These are phyloP conservation scores for Lacerta agilis DNA, from an alignment of 2,797 vertebrate species.

Conservation along the genomic window DNA sequence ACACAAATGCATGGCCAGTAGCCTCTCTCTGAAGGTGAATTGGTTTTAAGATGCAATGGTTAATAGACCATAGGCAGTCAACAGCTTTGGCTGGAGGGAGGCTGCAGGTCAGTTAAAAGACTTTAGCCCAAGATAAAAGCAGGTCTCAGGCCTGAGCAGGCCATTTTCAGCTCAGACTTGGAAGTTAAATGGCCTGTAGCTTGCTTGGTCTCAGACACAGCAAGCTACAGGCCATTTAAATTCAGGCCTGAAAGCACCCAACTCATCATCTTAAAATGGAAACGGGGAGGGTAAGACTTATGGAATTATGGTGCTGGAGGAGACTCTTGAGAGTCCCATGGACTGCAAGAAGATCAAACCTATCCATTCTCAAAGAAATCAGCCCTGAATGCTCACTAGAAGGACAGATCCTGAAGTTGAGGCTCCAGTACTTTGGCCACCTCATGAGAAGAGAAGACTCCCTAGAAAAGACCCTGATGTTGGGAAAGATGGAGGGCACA, in stretches of 20 bases:
- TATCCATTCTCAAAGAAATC: too few species aligned
- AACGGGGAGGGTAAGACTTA: background rate
- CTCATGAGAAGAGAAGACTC: too few species aligned
- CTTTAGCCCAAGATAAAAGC: background rate
- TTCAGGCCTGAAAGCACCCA: background rate
- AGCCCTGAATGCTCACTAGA: too few species aligned
- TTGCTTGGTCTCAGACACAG: background rate
- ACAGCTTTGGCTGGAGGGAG: background rate
- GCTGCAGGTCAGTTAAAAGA: background rate
- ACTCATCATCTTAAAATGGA: too few species aligned
- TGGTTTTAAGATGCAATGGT: background rate
- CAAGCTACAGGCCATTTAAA: background rate
- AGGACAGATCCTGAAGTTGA: too few species aligned
- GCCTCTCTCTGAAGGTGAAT: background rate
- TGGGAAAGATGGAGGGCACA: too few species aligned
- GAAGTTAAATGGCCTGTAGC: background rate
- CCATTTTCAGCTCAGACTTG: background rate
- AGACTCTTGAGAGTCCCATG: too few species aligned
- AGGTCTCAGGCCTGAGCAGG: background rate
- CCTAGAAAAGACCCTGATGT: too few species aligned
- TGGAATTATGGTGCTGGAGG: too few species aligned
- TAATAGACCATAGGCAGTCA: background rate
- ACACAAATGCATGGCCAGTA: background rate
- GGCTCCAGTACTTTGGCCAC: too few species aligned
- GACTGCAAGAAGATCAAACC: too few species aligned